Evolutionary conservation across 2,797 vertebrate genomes (phyloP).

Genomic region (Rhinichthys osculus): DNA sequence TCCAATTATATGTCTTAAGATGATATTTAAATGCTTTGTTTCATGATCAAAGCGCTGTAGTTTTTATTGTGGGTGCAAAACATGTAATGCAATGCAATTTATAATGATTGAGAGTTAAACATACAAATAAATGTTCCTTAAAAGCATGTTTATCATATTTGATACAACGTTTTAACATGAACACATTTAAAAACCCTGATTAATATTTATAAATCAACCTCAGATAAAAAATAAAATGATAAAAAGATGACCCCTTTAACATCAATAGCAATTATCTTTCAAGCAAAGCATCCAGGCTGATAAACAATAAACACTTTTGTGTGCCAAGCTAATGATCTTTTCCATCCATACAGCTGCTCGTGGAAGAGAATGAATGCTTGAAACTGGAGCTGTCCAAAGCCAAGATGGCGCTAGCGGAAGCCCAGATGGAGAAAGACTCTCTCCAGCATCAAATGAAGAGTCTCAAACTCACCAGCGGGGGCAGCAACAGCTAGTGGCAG

Average conservation of each 20-base stretch:
- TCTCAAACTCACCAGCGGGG: conserved; percentile 77
- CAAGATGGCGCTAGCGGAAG: conserved; percentile 94
- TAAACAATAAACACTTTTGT: not conserved
- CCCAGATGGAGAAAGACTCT: conserved; percentile 93
- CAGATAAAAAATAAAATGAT: not conserved
- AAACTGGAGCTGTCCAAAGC: conserved; percentile 92
- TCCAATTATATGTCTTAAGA: no score
- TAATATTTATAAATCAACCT: not conserved
- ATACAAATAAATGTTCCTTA: no score
- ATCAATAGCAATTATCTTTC: not conserved
- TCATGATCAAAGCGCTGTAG: no score
- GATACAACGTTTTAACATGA: no score
- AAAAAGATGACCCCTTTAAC: not conserved
- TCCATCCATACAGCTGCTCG: conserved; percentile 77
- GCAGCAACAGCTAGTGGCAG: conserved; percentile 71
- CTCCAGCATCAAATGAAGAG: conserved; percentile 89
- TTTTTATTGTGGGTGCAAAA: no score
- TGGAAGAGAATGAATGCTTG: conserved; percentile 95
- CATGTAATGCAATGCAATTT: no score
- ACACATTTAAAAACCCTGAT: not conserved
- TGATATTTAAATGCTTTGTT: no score
- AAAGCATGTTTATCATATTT: no score
- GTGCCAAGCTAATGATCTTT: conserved; percentile 29
- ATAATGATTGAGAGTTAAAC: no score
- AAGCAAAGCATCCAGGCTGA: not conserved